Percentiles rank a stretch among this genome's conserved stretches.
Evolutionary conservation across 2,797 vertebrate species (phyloP).

Genomic region (Eulemur rubriventer): DNA sequence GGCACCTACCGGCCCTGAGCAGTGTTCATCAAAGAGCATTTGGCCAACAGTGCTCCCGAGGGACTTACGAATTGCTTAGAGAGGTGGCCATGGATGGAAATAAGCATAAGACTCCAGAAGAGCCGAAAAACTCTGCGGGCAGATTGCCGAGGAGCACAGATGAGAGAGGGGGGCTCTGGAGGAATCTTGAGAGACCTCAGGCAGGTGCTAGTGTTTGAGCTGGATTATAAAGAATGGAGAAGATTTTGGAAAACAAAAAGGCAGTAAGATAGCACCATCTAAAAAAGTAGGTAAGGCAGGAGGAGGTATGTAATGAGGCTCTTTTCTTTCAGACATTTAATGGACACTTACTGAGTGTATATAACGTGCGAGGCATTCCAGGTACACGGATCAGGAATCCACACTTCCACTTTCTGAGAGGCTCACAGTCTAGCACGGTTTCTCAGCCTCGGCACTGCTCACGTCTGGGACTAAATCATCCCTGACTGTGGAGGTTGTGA

Average conservation of each 20-base stretch:
- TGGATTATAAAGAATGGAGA: background rate
- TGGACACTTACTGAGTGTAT: background rate
- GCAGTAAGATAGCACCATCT: background rate
- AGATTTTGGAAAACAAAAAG: background rate
- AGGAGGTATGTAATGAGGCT: background rate
- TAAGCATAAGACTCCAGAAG: background rate
- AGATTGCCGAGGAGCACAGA: accelerated
- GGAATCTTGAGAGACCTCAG: too few relatives aligned
- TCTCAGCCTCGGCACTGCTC: background rate
- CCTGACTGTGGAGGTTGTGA: too few relatives aligned
- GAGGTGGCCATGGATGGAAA: background rate
- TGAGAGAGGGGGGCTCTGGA: background rate
- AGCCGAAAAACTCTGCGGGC: accelerated
- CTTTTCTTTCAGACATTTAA: background rate
- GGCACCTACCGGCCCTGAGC: background rate
- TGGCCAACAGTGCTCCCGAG: background rate
- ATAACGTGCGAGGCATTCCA: background rate
- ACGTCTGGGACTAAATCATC: too few relatives aligned
- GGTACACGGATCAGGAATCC: background rate
- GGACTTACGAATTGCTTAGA: background rate
- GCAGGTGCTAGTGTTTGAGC: too few relatives aligned
- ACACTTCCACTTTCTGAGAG: background rate
- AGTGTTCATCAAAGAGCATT: background rate
- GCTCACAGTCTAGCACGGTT: accelerated
- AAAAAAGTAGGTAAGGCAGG: background rate